phyloP scores from a whole-genome alignment of 2,888 invertebrate species.

The Cephus nigrinus region DNA sequence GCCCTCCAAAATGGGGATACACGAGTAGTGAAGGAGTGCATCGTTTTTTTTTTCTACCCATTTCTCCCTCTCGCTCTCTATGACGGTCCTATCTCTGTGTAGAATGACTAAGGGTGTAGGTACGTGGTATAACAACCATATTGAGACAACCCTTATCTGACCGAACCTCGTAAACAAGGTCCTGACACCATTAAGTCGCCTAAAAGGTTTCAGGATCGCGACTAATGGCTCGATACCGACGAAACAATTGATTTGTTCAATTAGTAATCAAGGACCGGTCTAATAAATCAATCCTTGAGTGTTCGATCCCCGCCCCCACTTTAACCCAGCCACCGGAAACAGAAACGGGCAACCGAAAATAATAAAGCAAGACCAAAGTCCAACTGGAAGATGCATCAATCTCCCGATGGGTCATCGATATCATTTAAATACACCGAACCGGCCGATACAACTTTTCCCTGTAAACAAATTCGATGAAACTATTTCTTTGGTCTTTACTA shows the following conservation, averaged over 20 bases:
- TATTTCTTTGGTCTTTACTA: too few relatives aligned
- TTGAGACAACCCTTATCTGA: constrained; percentile 32
- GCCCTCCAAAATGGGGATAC: constrained; percentile 7
- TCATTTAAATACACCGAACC: too few relatives aligned
- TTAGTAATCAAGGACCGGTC: constrained; percentile 42
- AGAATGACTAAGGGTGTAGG: constrained; percentile 4
- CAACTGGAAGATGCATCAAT: too few relatives aligned
- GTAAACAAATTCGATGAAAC: too few relatives aligned
- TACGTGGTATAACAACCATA: constrained; percentile 1
- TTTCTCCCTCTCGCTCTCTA: background rate
- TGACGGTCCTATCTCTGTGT: background rate
- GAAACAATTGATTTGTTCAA: constrained; percentile 52
- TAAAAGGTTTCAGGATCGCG: constrained; percentile 36
- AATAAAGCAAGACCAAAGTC: too few relatives aligned
- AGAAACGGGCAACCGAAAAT: too few relatives aligned
- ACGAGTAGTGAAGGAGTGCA: constrained; percentile 4
- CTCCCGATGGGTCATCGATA: too few relatives aligned
- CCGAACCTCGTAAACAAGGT: constrained; percentile 38
- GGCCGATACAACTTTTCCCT: too few relatives aligned
- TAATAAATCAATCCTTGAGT: constrained; percentile 11
- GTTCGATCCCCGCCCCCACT: too few relatives aligned
- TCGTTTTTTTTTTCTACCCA: background rate
- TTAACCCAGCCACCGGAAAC: too few relatives aligned
- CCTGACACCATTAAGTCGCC: constrained; percentile 21
- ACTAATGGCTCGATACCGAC: constrained; percentile 27